A percentile compares a stretch with the other conserved stretches of the same genome.
Evolutionary conservation across 2,888 invertebrate species (phyloP).

Genomic region (Troglohyphantes excavatus): DNA sequence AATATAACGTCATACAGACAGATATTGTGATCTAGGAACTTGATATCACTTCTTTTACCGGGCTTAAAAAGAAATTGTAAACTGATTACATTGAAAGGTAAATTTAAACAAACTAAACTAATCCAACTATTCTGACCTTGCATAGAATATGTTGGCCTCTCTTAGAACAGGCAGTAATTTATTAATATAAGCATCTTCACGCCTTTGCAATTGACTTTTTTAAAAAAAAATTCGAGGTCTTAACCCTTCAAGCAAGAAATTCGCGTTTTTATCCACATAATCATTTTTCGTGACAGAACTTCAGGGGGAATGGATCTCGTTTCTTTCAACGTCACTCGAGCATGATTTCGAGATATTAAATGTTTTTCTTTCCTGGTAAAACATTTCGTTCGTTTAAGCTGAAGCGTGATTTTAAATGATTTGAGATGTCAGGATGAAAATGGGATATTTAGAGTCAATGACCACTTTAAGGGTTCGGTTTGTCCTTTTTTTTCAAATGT

Average conservation of each 20-base stretch:
- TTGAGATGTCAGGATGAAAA: slow-evolving; percentile 10
- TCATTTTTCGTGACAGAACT: background rate
- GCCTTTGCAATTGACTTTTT: background rate
- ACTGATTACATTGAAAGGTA: too few relatives aligned
- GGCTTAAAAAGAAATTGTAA: too few relatives aligned
- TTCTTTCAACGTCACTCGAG: slow-evolving; percentile 6
- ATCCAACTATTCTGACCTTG: background rate
- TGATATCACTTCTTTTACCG: too few relatives aligned
- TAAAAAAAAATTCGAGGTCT: background rate
- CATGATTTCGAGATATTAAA: background rate
- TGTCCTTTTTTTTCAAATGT: too few relatives aligned
- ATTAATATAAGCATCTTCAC: background rate
- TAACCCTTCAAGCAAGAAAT: background rate
- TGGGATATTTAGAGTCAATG: slow-evolving; percentile 32
- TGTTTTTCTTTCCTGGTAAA: slow-evolving; percentile 5
- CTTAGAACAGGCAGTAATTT: background rate
- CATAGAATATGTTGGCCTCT: background rate
- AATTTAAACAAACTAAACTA: too few relatives aligned
- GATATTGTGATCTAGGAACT: too few relatives aligned
- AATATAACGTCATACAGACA: too few relatives aligned
- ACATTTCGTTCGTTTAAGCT: background rate
- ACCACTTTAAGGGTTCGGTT: too few relatives aligned
- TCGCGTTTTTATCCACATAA: background rate
- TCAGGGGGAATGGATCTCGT: background rate
- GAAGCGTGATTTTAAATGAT: slow-evolving; percentile 32